A percentile compares a stretch with the other conserved stretches of the same genome.
These are phyloP conservation scores for Pararge aegeria DNA, from an alignment of 1,140 invertebrate species.

Conservation along the genomic window DNA sequence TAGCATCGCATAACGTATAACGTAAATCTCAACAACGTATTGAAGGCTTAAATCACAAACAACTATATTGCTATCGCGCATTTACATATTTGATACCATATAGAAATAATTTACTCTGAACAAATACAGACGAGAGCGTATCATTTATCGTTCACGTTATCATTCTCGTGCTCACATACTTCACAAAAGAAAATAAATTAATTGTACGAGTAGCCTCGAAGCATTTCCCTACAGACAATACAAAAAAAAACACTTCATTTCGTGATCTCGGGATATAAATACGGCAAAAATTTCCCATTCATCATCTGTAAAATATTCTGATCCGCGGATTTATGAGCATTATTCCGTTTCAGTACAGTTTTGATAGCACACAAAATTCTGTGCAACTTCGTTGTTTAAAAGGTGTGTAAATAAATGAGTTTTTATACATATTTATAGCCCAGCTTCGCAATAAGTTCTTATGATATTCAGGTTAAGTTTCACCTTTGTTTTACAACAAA, in stretches of 20 bases:
- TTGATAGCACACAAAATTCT: conserved; percentile 25
- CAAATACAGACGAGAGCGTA: background rate
- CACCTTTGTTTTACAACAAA: background rate
- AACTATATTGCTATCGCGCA: too few species aligned
- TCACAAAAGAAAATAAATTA: conserved; percentile 9
- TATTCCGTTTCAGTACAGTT: conserved; percentile 44
- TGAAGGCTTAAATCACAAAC: too few species aligned
- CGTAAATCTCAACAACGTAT: too few species aligned
- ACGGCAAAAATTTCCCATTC: conserved; percentile 60
- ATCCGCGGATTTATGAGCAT: conserved; percentile 61
- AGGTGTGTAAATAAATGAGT: conserved; percentile 6
- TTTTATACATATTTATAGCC: conserved; percentile 1
- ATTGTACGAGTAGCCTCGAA: conserved; percentile 9
- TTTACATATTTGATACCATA: too few species aligned
- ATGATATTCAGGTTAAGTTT: background rate
- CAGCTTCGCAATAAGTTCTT: background rate
- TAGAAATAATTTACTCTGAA: too few species aligned
- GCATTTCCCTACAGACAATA: conserved; percentile 18
- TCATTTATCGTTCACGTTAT: background rate
- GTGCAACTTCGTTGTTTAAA: conserved; percentile 12
- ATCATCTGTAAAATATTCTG: conserved; percentile 47
- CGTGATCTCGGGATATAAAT: conserved; percentile 45
- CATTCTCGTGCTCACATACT: background rate
- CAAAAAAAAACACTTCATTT: conserved; percentile 23
- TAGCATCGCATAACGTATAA: too few species aligned